Percentiles rank a stretch among this genome's conserved stretches.
These are phyloP conservation scores for Mus spicilegus DNA, from an alignment of 2,113 vertebrate genomes.

Conservation along the genomic window DNA sequence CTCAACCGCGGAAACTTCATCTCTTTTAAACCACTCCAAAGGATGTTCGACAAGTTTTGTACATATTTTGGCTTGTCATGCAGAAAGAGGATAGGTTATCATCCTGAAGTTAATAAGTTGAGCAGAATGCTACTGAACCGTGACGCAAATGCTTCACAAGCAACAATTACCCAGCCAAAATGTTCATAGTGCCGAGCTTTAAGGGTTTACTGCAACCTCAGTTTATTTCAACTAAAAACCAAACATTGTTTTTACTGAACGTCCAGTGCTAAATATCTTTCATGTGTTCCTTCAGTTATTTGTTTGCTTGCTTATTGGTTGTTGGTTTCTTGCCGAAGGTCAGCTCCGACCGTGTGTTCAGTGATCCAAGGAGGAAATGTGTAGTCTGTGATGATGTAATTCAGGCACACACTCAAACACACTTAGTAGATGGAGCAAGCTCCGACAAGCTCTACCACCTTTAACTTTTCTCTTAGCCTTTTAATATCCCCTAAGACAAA, in stretches of 20 bases:
- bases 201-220: not conserved
- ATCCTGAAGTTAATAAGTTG: not conserved
- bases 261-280: not conserved
- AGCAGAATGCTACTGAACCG: not conserved
- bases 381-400: too few relatives aligned
- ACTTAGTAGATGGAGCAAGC: too few relatives aligned
- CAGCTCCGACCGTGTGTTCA: too few relatives aligned
- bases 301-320: not conserved
- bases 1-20: not conserved
- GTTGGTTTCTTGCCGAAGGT: not conserved
- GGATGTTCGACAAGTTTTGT: not conserved
- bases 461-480: too few relatives aligned
- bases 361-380: too few relatives aligned
- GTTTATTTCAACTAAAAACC: not conserved
- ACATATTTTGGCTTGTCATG: not conserved
- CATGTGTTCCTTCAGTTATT: not conserved
- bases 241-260: not conserved
- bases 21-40: not conserved
- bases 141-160: not conserved
- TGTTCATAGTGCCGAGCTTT: not conserved
- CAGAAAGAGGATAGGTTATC: not conserved
- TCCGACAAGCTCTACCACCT: too few relatives aligned
- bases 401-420: too few relatives aligned
- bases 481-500: too few relatives aligned
- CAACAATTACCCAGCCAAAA: not conserved